These are phyloP conservation scores for Pyxicephalus adspersus DNA, from an alignment of 2,113 vertebrate species.

Conservation along the genomic window DNA sequence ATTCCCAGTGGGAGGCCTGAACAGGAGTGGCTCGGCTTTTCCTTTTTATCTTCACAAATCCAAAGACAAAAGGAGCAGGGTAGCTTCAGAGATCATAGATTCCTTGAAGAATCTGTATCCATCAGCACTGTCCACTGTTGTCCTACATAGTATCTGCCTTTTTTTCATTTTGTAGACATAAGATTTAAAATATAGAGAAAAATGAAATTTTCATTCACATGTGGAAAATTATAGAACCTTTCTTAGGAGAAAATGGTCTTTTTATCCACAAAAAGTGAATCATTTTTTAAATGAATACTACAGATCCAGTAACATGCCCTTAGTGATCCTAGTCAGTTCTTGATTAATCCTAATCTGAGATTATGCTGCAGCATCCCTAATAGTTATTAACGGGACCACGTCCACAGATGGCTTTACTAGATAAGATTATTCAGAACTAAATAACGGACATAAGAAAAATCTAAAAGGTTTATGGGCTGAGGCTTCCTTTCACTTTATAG, in stretches of 20 bases:
- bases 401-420: conserved; percentile 72
- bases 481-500: neutral
- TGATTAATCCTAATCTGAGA: conserved; percentile 85
- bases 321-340: conserved; percentile 60
- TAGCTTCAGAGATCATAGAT: neutral
- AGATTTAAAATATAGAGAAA: neutral
- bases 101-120: conserved; percentile 44
- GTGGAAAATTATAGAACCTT: neutral
- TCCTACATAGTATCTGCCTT: neutral
- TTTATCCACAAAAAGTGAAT: neutral
- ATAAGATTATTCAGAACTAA: conserved; percentile 64
- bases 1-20: conserved; percentile 65
- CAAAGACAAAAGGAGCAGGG: neutral
- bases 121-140: conserved; percentile 39
- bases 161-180: neutral
- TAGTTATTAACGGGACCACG: conserved; percentile 60
- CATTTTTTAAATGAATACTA: neutral
- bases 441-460: conserved; percentile 45
- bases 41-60: conserved; percentile 46
- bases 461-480: conserved; percentile 3
- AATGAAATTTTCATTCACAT: neutral
- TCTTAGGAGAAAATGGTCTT: neutral
- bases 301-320: neutral
- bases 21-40: conserved; percentile 65
- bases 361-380: conserved; percentile 71